Evolutionary conservation across 2,113 vertebrate genomes (phyloP), one percentile per base, ranked within the genome.

Genomic region (Cricetomys ansorgei): DNA sequence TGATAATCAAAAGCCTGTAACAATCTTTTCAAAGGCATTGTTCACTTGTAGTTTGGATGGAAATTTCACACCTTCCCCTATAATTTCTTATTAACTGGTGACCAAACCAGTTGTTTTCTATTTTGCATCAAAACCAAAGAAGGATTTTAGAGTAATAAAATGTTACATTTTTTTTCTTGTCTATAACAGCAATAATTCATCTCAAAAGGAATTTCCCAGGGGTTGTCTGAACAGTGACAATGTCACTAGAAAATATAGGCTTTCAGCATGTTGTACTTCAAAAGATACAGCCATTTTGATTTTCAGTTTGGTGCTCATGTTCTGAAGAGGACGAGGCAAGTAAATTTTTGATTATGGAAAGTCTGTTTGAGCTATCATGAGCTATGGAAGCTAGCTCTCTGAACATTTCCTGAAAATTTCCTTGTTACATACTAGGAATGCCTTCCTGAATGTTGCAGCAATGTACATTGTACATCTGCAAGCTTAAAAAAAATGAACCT

Each of bases 81-180:
- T 2, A 90, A 67, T 72, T 93, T 40, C 59, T 91, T 76, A 34
- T 21, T 48, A 87, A 69, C 48, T 45, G 43, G 19, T 76, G 27
- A 55, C 11, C n/a, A 85, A 92, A 77, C 7, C 21, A 48, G 37
- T 27, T 67, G 6, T 86, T 87, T 92, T 64, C n/a, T 29, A 84
- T 86, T 92, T 94, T 88, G 27, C 40, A 59, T 69, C 29, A 89
- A 89, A 96, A 91, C 50, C 40, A 93, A 95, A 77, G 79, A 16
- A 48, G 29, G 40, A 73, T 45, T n/a, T 70, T 50, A 86, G 70
- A 87, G n/a, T 45, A 69, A 88, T 27, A 72, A 67, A 80, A 81
- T 21, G 27, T 12, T 75, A 31, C 17, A 29, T 69, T 80, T 89
- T 94, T 69, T 70, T 81, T 15, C 83, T 86, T 34, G 37, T 69